Percentiles rank a stretch among this genome's conserved stretches.
phyloP scores from a whole-genome alignment of 2,888 invertebrate genomes.

The Tachystola acroxantha region DNA sequence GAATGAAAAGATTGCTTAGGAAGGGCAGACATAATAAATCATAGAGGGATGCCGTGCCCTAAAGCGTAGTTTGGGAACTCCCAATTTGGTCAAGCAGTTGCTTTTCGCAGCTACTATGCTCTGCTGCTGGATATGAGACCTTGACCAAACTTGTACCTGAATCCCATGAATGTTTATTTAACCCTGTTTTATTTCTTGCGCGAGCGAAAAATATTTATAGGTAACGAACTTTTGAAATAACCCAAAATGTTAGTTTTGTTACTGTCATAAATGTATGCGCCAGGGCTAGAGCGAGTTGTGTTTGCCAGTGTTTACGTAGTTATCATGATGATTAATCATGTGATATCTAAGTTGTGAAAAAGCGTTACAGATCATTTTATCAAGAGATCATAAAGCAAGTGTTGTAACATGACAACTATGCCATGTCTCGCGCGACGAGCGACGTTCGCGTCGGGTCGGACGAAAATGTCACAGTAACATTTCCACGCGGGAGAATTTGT shows the following conservation, averaged over 20 bases:
- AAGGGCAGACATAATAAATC: slow-evolving; percentile 48
- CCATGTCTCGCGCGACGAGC: too few relatives aligned
- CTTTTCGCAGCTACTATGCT: background rate
- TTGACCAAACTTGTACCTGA: slow-evolving; percentile 3
- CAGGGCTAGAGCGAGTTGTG: background rate
- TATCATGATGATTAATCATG: too few relatives aligned
- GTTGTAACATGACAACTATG: too few relatives aligned
- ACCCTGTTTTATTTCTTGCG: background rate
- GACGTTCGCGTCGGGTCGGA: slow-evolving; percentile 5
- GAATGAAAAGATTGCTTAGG: slow-evolving; percentile 27
- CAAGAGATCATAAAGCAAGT: too few relatives aligned
- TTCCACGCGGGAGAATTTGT: slow-evolving; percentile 43
- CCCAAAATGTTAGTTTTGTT: background rate
- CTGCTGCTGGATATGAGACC: background rate
- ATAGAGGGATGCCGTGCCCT: slow-evolving; percentile 21
- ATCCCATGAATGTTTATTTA: background rate
- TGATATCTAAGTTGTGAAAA: too few relatives aligned
- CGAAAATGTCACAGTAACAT: slow-evolving; percentile 66
- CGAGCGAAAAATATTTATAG: background rate
- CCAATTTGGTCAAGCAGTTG: background rate
- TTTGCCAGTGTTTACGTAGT: too few relatives aligned
- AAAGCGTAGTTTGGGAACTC: background rate
- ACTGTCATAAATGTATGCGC: background rate
- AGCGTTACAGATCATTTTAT: too few relatives aligned
- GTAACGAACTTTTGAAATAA: background rate